Evolutionary conservation across 1,140 invertebrate genomes (phyloP).

Genomic region (Cotesia typhae): DNA sequence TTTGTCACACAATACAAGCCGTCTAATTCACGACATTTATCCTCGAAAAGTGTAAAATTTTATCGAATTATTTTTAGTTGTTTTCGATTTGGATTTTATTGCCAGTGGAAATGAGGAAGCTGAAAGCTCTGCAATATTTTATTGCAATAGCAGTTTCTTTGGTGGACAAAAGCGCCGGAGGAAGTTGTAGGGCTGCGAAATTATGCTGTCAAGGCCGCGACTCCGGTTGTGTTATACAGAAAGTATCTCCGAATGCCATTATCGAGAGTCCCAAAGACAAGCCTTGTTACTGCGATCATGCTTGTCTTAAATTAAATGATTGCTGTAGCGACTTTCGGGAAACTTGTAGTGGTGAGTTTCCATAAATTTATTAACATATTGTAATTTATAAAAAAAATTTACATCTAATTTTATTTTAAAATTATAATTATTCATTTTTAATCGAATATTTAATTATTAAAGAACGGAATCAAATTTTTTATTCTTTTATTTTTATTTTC

Average conservation of each 20-base stretch:
- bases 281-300: slow-evolving; percentile 89
- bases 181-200: slow-evolving; percentile 78
- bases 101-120: background rate
- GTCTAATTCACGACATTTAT: too few species aligned
- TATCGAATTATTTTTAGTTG: too few species aligned
- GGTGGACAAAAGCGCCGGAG: slow-evolving; percentile 52
- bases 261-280: slow-evolving; percentile 83
- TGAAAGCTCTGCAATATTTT: slow-evolving; percentile 29
- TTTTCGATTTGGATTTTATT: too few species aligned
- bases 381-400: background rate
- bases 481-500: background rate
- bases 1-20: background rate
- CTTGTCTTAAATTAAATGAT: slow-evolving; percentile 85
- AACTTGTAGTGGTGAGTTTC: slow-evolving; percentile 80
- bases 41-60: too few species aligned
- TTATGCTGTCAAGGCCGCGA: slow-evolving; percentile 83
- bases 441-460: background rate
- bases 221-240: slow-evolving; percentile 87
- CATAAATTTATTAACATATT: background rate
- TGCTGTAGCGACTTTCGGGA: slow-evolving; percentile 87
- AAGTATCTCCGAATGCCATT: slow-evolving; percentile 82
- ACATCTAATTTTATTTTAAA: too few species aligned
- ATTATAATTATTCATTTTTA: background rate
- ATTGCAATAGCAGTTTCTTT: slow-evolving; percentile 31
- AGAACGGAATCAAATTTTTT: background rate